Conservation (phyloP, 2,113 vertebrate species). For the Syngnathus typhle region DNA sequence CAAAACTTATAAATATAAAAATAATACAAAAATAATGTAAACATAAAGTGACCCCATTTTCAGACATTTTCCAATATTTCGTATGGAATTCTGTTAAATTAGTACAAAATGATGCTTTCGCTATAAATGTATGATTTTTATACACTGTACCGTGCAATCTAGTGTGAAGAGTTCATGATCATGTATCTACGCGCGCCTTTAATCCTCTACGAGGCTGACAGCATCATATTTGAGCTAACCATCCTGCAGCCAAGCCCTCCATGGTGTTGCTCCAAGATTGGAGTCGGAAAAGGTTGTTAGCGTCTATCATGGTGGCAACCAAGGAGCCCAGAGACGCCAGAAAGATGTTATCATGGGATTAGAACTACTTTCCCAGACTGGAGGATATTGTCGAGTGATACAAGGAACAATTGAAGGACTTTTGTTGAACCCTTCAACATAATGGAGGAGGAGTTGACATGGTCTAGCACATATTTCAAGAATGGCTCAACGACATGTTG, state of each 20-base stretch:
- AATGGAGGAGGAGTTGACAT: constrained; percentile 5
- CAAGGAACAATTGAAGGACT: constrained; percentile 4
- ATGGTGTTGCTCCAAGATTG: not conserved
- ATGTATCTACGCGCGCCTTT: not conserved
- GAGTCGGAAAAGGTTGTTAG: not conserved
- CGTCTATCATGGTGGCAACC: constrained; percentile 10
- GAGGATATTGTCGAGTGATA: constrained; percentile 1
- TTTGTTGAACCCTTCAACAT: constrained; percentile 9
- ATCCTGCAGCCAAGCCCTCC: not conserved
- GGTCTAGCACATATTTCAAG: not conserved
- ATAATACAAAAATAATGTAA: too few species aligned
- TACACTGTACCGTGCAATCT: not conserved
- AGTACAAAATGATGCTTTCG: not conserved
- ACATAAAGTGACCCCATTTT: too few species aligned
- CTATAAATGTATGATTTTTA: not conserved
- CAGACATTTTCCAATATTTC: not conserved
- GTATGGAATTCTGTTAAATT: not conserved
- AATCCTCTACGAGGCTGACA: not conserved
- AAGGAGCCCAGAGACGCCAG: not conserved
- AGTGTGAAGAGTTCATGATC: not conserved
- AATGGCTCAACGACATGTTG: not conserved
- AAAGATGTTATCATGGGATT: constrained; percentile 8
- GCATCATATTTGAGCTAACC: constrained; percentile 4
- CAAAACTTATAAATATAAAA: too few species aligned
- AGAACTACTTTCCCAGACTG: constrained; percentile 1